phyloP scores from a whole-genome alignment of 2,113 vertebrate species.

The Syngnathus floridae region DNA sequence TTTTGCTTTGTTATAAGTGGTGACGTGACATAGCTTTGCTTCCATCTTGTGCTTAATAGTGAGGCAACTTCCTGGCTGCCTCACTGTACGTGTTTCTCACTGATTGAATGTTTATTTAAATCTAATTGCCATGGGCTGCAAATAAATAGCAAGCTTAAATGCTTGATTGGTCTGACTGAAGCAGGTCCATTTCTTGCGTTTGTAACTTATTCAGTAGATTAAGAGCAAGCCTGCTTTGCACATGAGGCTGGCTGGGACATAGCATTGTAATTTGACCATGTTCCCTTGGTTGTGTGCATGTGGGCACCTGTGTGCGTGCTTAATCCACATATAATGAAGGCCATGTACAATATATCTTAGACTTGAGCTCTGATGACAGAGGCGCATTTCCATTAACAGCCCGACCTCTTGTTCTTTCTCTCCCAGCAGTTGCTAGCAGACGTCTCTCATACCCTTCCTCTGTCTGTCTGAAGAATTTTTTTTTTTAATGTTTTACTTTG shows the following conservation, averaged over 20 bases:
- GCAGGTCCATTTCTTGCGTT: background rate
- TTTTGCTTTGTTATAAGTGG: background rate
- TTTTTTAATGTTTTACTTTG: background rate
- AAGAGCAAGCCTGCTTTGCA: conserved; percentile 29
- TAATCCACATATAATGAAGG: conserved; percentile 61
- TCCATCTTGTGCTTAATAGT: background rate
- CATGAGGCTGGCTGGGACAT: conserved; percentile 29
- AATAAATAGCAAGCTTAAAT: background rate
- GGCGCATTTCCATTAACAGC: conserved; percentile 39
- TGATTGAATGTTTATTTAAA: conserved; percentile 1
- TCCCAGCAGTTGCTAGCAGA: background rate
- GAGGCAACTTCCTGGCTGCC: background rate
- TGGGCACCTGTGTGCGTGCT: conserved; percentile 13
- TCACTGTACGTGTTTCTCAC: background rate
- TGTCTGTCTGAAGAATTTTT: background rate
- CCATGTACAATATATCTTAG: conserved; percentile 43
- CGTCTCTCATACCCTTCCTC: background rate
- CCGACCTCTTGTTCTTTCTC: conserved; percentile 14
- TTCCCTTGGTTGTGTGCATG: background rate
- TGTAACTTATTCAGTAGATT: conserved; percentile 3
- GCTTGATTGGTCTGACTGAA: background rate
- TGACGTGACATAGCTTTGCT: background rate
- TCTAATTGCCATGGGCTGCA: background rate
- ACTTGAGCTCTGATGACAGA: conserved; percentile 57
- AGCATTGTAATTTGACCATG: conserved; percentile 39